Evolutionary conservation across 2,888 invertebrate genomes (phyloP).

Genomic region (Andrena minutula): DNA sequence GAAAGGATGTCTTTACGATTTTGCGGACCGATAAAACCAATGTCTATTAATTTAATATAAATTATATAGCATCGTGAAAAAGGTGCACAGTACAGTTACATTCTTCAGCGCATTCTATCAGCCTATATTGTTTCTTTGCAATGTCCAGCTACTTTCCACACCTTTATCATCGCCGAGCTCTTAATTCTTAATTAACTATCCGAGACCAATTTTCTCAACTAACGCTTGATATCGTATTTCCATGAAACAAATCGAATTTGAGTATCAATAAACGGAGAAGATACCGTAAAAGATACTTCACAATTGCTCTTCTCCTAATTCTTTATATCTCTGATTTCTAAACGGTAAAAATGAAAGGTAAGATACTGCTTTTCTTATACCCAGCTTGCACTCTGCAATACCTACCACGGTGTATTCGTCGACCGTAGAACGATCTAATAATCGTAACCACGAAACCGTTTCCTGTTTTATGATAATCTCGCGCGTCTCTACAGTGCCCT

Average conservation of each 20-base stretch:
- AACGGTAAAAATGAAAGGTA: too few relatives aligned
- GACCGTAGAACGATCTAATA: background rate
- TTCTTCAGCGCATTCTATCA: background rate
- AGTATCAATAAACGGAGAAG: too few relatives aligned
- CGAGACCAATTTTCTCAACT: too few relatives aligned
- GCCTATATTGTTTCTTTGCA: background rate
- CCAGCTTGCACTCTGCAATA: too few relatives aligned
- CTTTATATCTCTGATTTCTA: background rate
- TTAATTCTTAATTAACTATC: background rate
- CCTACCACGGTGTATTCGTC: background rate
- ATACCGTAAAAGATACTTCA: too few relatives aligned
- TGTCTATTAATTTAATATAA: slow-evolving; percentile 10
- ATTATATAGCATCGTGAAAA: background rate
- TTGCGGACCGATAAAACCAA: slow-evolving; percentile 15
- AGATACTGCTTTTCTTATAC: too few relatives aligned
- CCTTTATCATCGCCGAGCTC: too few relatives aligned
- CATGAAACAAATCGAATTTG: too few relatives aligned
- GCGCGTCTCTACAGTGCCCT: background rate
- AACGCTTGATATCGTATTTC: too few relatives aligned
- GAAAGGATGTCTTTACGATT: slow-evolving; percentile 22
- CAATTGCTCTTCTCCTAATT: background rate
- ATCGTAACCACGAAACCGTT: background rate
- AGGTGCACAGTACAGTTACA: slow-evolving; percentile 2
- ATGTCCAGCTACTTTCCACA: too few relatives aligned
- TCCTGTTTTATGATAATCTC: background rate